A percentile compares a stretch with the other conserved stretches of the same genome.
phyloP scores from a whole-genome alignment of 2,113 vertebrate genomes.

The Hemiprocne comata region DNA sequence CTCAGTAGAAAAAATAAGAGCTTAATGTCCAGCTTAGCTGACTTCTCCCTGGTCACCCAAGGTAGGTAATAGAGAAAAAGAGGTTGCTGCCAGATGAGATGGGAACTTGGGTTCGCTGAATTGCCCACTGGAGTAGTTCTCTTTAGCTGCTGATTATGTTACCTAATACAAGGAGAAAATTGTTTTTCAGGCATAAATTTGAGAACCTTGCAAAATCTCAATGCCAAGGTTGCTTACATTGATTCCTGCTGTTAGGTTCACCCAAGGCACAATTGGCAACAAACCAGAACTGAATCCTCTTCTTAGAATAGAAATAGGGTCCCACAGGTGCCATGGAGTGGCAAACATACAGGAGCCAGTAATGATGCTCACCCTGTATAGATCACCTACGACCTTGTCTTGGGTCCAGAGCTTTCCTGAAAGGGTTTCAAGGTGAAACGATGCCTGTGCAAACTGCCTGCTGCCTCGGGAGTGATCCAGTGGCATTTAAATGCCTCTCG shows the following conservation, averaged over 20 bases:
- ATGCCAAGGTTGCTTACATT: background rate
- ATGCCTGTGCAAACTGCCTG: background rate
- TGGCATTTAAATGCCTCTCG: background rate
- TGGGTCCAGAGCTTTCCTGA: constrained; percentile 22
- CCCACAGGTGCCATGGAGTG: background rate
- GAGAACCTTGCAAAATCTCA: background rate
- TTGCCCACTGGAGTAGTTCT: background rate
- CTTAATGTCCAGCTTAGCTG: background rate
- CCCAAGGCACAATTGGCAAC: background rate
- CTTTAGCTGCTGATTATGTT: background rate
- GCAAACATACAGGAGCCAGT: background rate
- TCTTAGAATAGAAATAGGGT: background rate
- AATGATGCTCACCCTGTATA: background rate
- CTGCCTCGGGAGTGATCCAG: constrained; percentile 28
- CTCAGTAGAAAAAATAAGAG: background rate
- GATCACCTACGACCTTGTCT: background rate
- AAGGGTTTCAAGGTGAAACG: constrained; percentile 36
- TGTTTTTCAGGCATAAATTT: background rate
- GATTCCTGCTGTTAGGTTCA: background rate
- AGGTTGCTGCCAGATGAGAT: background rate
- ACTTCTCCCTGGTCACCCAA: background rate
- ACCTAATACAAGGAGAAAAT: background rate
- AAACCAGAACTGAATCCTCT: background rate
- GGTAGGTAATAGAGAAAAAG: background rate
- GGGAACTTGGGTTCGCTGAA: background rate